Evolutionary conservation across 2,797 vertebrate species (phyloP), one percentile per base, ranked within the genome.

Genomic region (Neomorphus geoffroyi): DNA sequence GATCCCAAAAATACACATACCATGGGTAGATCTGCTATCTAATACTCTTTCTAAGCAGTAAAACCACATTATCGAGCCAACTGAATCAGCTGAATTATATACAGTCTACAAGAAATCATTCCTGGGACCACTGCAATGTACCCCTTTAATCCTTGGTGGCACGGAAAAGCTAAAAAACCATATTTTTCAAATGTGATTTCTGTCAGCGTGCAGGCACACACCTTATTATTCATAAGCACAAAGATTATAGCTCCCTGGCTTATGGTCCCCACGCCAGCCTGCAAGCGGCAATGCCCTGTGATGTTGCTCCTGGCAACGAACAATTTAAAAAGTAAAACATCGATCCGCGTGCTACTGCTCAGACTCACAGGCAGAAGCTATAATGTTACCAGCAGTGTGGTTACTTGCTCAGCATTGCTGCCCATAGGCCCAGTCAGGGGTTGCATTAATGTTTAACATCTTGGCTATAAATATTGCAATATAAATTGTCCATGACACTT

Each of bases 221-320:
- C 50, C 51, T 91, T 65, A 33, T 90, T 95, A 75, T 62, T 90
- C 58, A 58, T 15, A 69, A 56, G 37, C 57, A 58, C 37, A 56
- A 51, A 75, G 66, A 54, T 50, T 46, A 30, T 22, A 58, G 32
- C 39, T 66, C 27, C 30, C 37, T 46, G 73, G 58, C 41, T 84
- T 41, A 79, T 2, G 27, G 23, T 65, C 41, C 67, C 33, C 37
- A 32, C 0, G 0, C 41, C 70, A 69, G 41, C 53, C 56, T 50
- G n/a, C 23, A 3, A 58, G 62, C 77, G 84, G 70, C 50, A 51
- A 19, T 5, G 48, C 4, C 4, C 8, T 43, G 53, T 54, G 86
- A 54, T 6, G 21, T 72, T 69, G 39, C 88, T 94, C 30, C 67
- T 73, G 93, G 56, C 56, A 86, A 45, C 2, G 2, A 75, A 15